These are phyloP conservation scores for Conus ventricosus DNA, from an alignment of 1,140 invertebrate species.

Conservation along the genomic window DNA sequence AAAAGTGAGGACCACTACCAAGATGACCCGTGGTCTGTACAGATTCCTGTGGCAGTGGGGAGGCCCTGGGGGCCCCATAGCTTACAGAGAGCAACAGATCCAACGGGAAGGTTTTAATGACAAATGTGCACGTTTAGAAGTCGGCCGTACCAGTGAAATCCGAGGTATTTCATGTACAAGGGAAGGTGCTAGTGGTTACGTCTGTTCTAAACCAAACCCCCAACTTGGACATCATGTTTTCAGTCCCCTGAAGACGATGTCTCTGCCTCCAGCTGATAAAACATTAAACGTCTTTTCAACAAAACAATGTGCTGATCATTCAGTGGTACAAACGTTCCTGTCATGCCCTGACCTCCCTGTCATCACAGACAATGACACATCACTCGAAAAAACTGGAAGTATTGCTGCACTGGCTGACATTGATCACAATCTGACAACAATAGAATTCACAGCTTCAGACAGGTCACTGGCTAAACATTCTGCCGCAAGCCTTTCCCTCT, in stretches of 20 bases:
- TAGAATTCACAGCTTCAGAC: not conserved
- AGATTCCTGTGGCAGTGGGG: conserved; percentile 30
- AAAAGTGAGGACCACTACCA: not conserved
- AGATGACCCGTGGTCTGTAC: not conserved
- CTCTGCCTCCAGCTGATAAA: not conserved
- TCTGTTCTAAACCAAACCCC: conserved; percentile 18
- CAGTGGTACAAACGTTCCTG: conserved; percentile 1
- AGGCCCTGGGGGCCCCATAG: not conserved
- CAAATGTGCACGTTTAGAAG: not conserved
- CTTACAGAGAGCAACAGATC: not conserved
- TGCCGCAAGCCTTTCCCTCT: not conserved
- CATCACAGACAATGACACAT: too few relatives aligned
- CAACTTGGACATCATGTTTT: too few relatives aligned
- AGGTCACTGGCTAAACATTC: not conserved
- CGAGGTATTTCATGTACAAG: not conserved
- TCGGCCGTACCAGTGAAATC: not conserved
- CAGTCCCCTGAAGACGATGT: not conserved
- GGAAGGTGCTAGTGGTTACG: not conserved
- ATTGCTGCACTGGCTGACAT: too few relatives aligned
- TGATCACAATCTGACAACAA: not conserved
- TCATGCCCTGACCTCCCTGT: not conserved
- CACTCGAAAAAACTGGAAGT: not conserved
- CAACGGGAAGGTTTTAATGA: not conserved
- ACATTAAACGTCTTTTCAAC: not conserved
- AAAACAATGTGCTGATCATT: not conserved